phyloP scores from a whole-genome alignment of 2,888 invertebrate species.

The Dusona sp. region DNA sequence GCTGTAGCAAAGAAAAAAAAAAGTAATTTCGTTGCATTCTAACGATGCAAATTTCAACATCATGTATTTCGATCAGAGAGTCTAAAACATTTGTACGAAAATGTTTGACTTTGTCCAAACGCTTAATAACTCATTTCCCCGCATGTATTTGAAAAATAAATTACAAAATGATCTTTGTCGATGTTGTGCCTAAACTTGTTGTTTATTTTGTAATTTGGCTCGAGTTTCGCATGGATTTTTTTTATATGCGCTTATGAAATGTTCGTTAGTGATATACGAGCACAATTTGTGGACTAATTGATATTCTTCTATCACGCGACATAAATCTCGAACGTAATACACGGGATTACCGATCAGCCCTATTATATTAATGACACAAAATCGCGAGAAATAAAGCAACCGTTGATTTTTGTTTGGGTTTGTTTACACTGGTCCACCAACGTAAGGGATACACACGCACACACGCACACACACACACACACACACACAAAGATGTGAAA shows the following conservation, averaged over 20 bases:
- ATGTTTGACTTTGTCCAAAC: background rate
- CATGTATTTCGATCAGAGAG: background rate
- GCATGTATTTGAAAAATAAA: background rate
- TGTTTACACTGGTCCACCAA: slow-evolving; percentile 17
- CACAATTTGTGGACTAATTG: slow-evolving; percentile 28
- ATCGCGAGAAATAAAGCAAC: slow-evolving; percentile 31
- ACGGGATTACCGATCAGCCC: slow-evolving; percentile 49
- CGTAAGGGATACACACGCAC: background rate
- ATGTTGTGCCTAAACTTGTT: background rate
- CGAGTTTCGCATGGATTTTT: slow-evolving; percentile 6
- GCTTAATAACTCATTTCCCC: background rate
- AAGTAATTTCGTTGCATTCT: background rate
- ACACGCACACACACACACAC: background rate
- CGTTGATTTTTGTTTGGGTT: background rate
- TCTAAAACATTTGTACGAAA: background rate
- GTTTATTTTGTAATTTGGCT: background rate
- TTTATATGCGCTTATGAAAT: slow-evolving; percentile 1
- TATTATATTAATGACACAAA: slow-evolving; percentile 51
- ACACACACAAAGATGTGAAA: slow-evolving; percentile 25
- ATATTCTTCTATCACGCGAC: slow-evolving; percentile 24
- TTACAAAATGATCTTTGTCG: background rate
- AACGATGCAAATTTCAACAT: background rate
- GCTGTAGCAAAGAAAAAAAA: background rate
- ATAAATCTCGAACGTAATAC: slow-evolving; percentile 44
- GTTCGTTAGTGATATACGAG: slow-evolving; percentile 26